A percentile compares a stretch with the other conserved stretches of the same genome.
Conservation (phyloP, 2,888 invertebrate species). For the Platynereis dumerilii region DNA sequence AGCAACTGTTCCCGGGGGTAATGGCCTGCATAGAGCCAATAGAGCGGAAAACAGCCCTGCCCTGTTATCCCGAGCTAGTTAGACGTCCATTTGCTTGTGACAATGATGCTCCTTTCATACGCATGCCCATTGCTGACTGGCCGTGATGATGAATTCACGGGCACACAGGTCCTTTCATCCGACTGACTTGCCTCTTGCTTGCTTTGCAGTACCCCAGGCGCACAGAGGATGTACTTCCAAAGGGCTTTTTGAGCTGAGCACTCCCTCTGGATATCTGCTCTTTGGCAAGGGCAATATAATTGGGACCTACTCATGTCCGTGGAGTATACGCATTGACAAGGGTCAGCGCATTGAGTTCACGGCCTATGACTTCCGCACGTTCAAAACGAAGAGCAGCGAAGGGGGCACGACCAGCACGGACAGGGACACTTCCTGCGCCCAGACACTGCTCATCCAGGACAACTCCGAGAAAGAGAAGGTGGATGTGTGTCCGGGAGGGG, state of each 20-base stretch:
- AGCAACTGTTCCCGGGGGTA: too few relatives aligned
- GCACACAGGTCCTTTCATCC: too few relatives aligned
- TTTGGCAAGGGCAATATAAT: conserved; percentile 6
- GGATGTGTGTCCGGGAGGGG: conserved; percentile 15
- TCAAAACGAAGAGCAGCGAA: neutral
- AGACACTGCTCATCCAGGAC: conserved; percentile 17
- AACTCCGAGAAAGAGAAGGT: conserved; percentile 10
- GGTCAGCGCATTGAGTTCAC: conserved; percentile 5
- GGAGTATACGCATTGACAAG: neutral
- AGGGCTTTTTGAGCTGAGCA: neutral
- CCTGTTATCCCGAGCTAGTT: too few relatives aligned
- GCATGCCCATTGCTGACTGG: too few relatives aligned
- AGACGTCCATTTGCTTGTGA: too few relatives aligned
- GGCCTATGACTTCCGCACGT: conserved; percentile 2
- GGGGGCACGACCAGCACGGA: conserved; percentile 1
- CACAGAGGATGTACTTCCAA: conserved; percentile 1
- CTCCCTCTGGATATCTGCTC: conserved; percentile 5
- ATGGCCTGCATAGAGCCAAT: too few relatives aligned
- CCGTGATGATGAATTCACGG: too few relatives aligned
- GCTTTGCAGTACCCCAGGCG: conserved; percentile 3
- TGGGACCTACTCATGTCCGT: conserved; percentile 7
- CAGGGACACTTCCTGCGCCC: conserved; percentile 12
- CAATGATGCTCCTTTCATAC: too few relatives aligned
- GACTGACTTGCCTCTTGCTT: too few relatives aligned
- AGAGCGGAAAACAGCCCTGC: too few relatives aligned